These are phyloP conservation scores for Agrotis ipsilon DNA, from an alignment of 2,888 invertebrate genomes.

Conservation along the genomic window DNA sequence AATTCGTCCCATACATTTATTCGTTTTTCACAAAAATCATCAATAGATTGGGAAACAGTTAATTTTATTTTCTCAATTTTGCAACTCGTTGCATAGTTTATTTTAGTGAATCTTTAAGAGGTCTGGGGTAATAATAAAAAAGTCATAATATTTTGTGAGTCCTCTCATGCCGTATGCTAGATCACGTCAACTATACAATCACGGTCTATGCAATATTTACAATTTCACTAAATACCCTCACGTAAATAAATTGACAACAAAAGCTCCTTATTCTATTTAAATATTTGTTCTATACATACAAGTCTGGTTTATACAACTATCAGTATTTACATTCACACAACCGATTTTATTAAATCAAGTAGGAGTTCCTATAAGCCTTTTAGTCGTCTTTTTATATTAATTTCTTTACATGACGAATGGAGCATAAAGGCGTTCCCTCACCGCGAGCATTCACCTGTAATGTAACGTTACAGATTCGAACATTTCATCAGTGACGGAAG, in stretches of 20 bases:
- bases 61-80: background rate
- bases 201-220: constrained; percentile 73
- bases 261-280: constrained; percentile 74
- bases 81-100: background rate
- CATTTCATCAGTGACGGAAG: too few species aligned
- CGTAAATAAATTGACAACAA: constrained; percentile 78
- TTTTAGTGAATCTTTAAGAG: background rate
- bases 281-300: constrained; percentile 73
- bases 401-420: constrained; percentile 12
- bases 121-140: background rate
- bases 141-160: background rate
- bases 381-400: constrained; percentile 45
- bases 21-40: background rate
- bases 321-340: constrained; percentile 87
- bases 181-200: constrained; percentile 55
- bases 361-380: constrained; percentile 74
- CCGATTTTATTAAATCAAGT: constrained; percentile 79
- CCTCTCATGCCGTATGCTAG: constrained; percentile 58
- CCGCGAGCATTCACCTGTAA: too few species aligned
- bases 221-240: constrained; percentile 73
- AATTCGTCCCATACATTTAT: too few species aligned
- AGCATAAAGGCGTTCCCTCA: too few species aligned
- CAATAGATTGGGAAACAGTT: background rate
- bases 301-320: constrained; percentile 72
- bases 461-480: too few species aligned